Conservation (phyloP, 1,140 invertebrate species). For the Arion vulgaris region DNA sequence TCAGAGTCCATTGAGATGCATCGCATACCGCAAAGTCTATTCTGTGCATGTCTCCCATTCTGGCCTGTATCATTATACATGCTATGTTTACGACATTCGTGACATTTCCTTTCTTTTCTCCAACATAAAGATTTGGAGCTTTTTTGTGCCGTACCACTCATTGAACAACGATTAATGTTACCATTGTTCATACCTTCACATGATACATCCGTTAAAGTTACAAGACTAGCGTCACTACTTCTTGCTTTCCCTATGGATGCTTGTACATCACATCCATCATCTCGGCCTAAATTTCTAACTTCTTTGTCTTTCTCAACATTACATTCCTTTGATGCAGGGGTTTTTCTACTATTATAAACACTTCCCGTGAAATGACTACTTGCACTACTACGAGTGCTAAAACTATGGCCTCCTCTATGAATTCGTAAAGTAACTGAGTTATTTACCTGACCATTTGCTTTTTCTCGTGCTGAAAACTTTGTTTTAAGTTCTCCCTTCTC, state of each 20-base stretch:
- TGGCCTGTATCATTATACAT: neutral
- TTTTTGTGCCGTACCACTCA: neutral
- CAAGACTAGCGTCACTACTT: conserved; percentile 21
- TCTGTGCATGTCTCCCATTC: neutral
- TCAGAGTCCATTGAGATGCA: conserved; percentile 29
- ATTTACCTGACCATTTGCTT: conserved; percentile 56
- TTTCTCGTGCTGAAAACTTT: conserved; percentile 75
- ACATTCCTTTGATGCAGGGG: no score
- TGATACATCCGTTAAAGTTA: neutral
- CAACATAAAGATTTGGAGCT: conserved; percentile 9
- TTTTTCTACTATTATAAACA: neutral
- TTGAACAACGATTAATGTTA: neutral
- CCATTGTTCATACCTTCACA: conserved; percentile 9
- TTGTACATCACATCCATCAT: conserved; percentile 4
- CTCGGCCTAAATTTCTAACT: neutral
- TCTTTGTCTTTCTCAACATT: neutral
- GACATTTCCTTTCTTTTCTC: conserved; percentile 1
- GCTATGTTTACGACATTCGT: neutral
- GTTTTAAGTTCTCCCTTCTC: conserved; percentile 89
- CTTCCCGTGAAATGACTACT: neutral
- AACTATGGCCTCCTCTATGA: conserved; percentile 81
- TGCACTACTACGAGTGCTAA: neutral
- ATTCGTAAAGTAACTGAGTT: conserved; percentile 90
- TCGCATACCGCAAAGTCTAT: neutral
- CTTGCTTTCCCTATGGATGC: neutral